Evolutionary conservation across 2,888 invertebrate species (phyloP).

Genomic region (Onthophagus sagittarius): DNA sequence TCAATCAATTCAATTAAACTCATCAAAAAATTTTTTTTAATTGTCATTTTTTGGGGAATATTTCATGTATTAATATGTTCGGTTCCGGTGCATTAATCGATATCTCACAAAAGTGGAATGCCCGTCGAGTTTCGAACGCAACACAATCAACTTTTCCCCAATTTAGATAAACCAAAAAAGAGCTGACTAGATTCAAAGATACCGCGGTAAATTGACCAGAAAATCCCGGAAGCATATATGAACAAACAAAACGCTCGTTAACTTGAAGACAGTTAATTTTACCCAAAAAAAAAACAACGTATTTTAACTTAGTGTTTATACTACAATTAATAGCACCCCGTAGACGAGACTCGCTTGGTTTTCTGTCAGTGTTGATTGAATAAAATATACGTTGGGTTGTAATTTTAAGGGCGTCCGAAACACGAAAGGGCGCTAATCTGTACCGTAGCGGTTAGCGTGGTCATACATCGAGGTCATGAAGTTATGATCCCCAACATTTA

Average conservation of each 20-base stretch:
- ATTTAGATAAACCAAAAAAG: neutral
- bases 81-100: neutral
- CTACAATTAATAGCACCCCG: no score
- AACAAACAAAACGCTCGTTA: no score
- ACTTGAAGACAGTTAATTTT: no score
- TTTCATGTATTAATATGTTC: neutral
- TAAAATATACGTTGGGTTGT: neutral
- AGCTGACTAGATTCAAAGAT: neutral
- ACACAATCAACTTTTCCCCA: neutral
- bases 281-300: no score
- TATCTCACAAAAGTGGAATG: neutral
- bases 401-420: neutral
- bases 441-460: neutral
- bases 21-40: neutral
- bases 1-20: neutral
- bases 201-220: neutral
- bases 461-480: constrained; percentile 7
- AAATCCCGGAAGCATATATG: neutral
- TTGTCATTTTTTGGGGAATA: neutral
- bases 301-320: no score
- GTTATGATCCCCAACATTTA: constrained; percentile 9
- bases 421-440: neutral
- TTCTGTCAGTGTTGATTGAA: neutral
- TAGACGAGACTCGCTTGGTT: neutral
- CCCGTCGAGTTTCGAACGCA: neutral